phyloP scores from a whole-genome alignment of 2,113 vertebrate species.

The Anser cygnoides region DNA sequence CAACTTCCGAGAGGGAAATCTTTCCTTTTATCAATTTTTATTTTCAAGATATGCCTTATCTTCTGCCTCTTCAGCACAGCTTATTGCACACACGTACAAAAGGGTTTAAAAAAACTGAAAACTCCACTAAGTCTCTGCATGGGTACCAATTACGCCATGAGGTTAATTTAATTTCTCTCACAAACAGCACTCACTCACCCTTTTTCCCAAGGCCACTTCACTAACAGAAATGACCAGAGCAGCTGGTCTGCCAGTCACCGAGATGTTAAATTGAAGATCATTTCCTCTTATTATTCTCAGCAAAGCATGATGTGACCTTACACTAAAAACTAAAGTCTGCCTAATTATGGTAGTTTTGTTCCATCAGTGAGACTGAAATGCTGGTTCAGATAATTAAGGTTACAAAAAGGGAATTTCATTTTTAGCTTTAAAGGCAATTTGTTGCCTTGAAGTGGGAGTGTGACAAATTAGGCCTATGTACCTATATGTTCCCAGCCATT shows the following conservation, averaged over 20 bases:
- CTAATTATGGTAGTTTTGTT: constrained; percentile 66
- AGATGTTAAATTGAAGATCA: constrained; percentile 70
- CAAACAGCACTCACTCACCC: neutral
- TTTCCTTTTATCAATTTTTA: neutral
- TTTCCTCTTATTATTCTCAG: constrained; percentile 69
- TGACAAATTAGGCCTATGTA: neutral
- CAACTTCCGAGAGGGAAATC: neutral
- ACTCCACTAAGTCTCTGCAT: neutral
- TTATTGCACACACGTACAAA: neutral
- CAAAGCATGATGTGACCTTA: constrained; percentile 63
- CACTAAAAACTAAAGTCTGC: constrained; percentile 40
- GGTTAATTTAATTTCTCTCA: constrained; percentile 49
- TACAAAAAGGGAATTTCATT: constrained; percentile 26
- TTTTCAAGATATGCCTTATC: neutral
- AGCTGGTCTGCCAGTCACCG: constrained; percentile 46
- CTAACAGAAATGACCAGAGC: constrained; percentile 55
- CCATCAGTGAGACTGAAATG: constrained; percentile 47
- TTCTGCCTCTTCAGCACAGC: neutral
- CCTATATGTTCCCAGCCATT: neutral
- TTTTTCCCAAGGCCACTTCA: constrained; percentile 40
- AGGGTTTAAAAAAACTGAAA: neutral
- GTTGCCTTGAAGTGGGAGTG: neutral
- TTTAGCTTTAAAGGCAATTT: constrained; percentile 50
- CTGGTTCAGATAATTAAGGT: constrained; percentile 22
- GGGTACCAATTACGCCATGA: neutral